Percentiles rank a stretch among this genome's conserved stretches.
phyloP scores from a whole-genome alignment of 2,797 vertebrate species.

The Macrochelys suwanniensis region DNA sequence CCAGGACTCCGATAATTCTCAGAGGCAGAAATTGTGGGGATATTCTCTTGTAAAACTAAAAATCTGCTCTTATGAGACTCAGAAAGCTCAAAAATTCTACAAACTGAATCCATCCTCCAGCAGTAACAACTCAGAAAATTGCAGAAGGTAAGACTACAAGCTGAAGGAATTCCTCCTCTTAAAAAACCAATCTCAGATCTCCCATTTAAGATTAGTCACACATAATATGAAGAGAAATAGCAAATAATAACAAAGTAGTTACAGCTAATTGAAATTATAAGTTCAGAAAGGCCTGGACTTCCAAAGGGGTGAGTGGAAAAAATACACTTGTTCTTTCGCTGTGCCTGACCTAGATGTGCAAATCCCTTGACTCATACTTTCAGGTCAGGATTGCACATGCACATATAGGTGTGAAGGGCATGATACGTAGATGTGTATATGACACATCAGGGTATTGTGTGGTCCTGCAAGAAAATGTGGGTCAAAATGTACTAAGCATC shows the following conservation, averaged over 20 bases:
- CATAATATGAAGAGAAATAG: background rate
- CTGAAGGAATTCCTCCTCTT: background rate
- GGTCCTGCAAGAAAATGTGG: background rate
- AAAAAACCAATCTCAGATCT: background rate
- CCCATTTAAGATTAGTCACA: background rate
- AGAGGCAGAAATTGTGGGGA: background rate
- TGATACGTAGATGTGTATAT: background rate
- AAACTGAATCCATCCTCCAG: background rate
- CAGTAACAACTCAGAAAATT: background rate
- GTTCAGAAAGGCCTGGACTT: background rate
- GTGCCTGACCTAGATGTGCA: background rate
- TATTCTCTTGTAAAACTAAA: background rate
- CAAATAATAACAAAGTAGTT: background rate
- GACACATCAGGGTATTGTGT: background rate
- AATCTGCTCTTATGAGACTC: background rate
- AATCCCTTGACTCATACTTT: background rate
- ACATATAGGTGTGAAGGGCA: background rate
- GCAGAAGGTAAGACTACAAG: background rate
- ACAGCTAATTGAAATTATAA: background rate
- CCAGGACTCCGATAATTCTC: background rate
- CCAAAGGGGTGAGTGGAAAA: background rate
- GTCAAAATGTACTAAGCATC: background rate
- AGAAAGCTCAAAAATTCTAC: background rate
- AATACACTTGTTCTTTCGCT: background rate
- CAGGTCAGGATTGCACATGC: background rate